A percentile compares a stretch with the other conserved stretches of the same genome.
Evolutionary conservation across 1,140 invertebrate species (phyloP).

Genomic region (Coelopa frigida): DNA sequence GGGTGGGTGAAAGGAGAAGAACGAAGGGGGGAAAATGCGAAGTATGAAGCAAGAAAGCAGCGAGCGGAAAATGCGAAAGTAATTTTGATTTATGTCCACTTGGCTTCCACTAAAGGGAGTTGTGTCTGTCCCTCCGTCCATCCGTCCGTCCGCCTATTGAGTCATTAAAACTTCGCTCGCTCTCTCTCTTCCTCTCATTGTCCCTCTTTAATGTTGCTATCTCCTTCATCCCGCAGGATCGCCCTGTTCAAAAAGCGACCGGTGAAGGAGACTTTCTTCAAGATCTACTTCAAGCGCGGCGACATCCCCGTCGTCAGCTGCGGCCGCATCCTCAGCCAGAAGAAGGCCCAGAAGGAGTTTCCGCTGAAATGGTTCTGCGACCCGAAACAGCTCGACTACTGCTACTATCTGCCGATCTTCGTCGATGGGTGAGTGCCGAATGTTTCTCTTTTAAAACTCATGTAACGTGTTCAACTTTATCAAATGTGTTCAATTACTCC

Average conservation of each 20-base stretch:
- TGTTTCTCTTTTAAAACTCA: background rate
- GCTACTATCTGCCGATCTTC: constrained; percentile 89
- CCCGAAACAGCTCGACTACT: constrained; percentile 73
- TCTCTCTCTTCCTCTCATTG: no score
- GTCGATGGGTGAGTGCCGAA: constrained; percentile 65
- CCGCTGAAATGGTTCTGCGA: constrained; percentile 33
- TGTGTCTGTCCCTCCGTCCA: no score
- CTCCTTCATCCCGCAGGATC: constrained; percentile 26
- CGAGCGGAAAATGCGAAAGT: no score
- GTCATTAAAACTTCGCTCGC: no score
- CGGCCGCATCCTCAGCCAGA: constrained; percentile 16
- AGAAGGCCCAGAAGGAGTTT: constrained; percentile 29
- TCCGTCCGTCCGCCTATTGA: no score
- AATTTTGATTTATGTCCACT: no score
- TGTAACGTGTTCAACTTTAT: background rate
- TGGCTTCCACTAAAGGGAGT: no score
- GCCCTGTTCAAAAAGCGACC: constrained; percentile 31
- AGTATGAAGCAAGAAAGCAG: no score
- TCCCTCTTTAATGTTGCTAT: no score
- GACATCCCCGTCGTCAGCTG: constrained; percentile 33
- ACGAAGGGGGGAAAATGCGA: no score
- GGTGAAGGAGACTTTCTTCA: constrained; percentile 33
- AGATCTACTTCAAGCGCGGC: constrained; percentile 36
- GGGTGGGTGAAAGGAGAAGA: no score
- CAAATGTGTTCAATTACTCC: background rate